Evolutionary conservation across 2,888 invertebrate genomes (phyloP), one percentile per base, ranked within the genome.

Genomic region (Apoda limacodes): DNA sequence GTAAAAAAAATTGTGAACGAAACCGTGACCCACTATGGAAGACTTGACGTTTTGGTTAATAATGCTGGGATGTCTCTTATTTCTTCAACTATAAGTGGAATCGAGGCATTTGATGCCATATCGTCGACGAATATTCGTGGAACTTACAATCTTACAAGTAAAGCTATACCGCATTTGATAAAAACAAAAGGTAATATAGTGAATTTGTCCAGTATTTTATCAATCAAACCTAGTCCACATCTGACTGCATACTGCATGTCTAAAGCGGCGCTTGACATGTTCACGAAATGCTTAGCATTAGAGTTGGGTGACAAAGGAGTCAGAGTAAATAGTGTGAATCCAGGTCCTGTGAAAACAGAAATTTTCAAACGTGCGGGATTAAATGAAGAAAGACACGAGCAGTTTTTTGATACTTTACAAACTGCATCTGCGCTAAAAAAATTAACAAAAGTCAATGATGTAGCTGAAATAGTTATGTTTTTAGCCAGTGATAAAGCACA

Each of bases 191-290:
- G 74, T 4, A 70, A 62, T 37, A 54, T 74, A 24, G 55, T 74
- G 6, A 71, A 69, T 20, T 40, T 74, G 17, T 74, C 74, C 2
- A 70, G 74, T 39, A 46, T 70, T 17, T 32, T 66, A 4, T 58
- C 68, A 7, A 51, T 42, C 2, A 58, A 55, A 32, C 58, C 71
- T 0, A 28, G 62, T 11, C 49, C 62, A 1, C 32, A 48, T 9
- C 55, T 67, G 55, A 51, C 55, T 12, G 54, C 67, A 0, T 74
- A 75, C 38, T 67, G 65, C 38, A 68, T 74, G 57, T 65, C 70
- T 1, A 75, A 75, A 48, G 69, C 72, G 2, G 71, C 66, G 2
- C 39, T 72, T 2, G 71, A 75, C 30, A 65, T 65, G 57, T 62
- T 70, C 4, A 71, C 69, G 1, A 70, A 69, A 43, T 70, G 70